Conservation (phyloP, 2,888 invertebrate species). For the Drosophila meridionalis region DNA sequence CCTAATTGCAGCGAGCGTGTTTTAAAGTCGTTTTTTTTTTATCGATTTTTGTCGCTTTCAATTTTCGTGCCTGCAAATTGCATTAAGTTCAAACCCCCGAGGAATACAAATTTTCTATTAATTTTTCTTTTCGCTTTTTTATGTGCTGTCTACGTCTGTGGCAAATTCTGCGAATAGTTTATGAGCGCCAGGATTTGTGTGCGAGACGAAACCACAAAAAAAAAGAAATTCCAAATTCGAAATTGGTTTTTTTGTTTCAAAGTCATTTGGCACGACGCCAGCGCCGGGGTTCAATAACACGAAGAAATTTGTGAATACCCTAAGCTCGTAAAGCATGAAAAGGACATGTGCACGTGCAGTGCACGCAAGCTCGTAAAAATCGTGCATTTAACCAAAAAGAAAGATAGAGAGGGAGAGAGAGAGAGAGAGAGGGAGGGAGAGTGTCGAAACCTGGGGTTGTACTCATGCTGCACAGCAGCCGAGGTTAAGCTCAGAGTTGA, state of each 20-base stretch:
- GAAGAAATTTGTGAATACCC: conserved; percentile 31
- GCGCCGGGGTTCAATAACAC: conserved; percentile 63
- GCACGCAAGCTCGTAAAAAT: conserved; percentile 64
- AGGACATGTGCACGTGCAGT: conserved; percentile 73
- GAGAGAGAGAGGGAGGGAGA: neutral
- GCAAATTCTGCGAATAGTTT: conserved; percentile 58
- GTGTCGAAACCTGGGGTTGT: conserved; percentile 29
- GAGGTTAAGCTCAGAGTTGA: neutral
- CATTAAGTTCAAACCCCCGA: conserved; percentile 49
- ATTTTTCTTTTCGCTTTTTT: conserved; percentile 17
- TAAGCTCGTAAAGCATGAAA: conserved; percentile 64
- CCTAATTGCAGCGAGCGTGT: conserved; percentile 53
- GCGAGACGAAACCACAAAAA: conserved; percentile 4
- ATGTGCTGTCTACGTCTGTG: conserved; percentile 41
- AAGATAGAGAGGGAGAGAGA: conserved; percentile 6
- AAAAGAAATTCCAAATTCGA: conserved; percentile 37
- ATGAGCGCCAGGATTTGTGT: conserved; percentile 45
- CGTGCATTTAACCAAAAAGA: conserved; percentile 69
- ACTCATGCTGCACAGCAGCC: conserved; percentile 18
- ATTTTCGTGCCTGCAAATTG: conserved; percentile 41
- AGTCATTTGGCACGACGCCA: conserved; percentile 63
- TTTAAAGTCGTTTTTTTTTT: conserved; percentile 43
- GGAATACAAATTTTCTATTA: conserved; percentile 31
- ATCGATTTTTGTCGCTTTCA: conserved; percentile 52
- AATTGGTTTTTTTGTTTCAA: conserved; percentile 62